Evolutionary conservation across 2,797 vertebrate species (phyloP).

Genomic region (Tokudaia muenninki): DNA sequence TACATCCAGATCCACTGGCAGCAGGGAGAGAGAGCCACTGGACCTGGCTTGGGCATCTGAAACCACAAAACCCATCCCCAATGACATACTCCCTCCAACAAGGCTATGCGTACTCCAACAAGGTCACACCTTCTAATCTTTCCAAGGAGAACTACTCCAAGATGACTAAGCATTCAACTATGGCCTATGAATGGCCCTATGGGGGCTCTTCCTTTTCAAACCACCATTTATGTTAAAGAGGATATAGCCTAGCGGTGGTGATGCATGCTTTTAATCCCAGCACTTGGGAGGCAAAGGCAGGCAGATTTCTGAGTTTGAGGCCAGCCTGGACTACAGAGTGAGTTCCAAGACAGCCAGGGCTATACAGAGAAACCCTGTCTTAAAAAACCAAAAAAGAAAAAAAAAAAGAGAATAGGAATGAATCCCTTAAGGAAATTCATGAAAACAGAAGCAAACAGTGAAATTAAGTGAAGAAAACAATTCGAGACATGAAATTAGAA

Average conservation of each 20-base stretch:
- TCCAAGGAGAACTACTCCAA: background rate
- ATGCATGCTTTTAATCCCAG: too few species aligned
- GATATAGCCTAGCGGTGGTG: background rate
- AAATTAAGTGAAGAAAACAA: background rate
- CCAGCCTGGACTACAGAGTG: too few species aligned
- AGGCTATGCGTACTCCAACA: background rate
- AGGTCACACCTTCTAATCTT: background rate
- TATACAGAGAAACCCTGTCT: too few species aligned
- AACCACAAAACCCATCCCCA: background rate
- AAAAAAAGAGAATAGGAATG: background rate
- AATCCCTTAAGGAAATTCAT: background rate
- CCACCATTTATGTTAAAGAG: background rate
- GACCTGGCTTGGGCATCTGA: background rate
- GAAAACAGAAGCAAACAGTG: background rate
- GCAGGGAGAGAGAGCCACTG: background rate
- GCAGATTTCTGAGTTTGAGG: too few species aligned
- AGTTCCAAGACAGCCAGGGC: too few species aligned
- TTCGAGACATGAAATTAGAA: background rate
- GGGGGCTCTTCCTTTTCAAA: background rate
- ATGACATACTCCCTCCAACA: background rate
- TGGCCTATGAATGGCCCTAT: background rate
- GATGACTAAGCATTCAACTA: background rate
- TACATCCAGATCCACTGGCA: background rate
- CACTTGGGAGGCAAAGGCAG: too few species aligned
- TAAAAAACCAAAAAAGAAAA: too few species aligned